Evolutionary conservation across 2,888 invertebrate species (phyloP).

Genomic region (Epistrophe grossulariae): DNA sequence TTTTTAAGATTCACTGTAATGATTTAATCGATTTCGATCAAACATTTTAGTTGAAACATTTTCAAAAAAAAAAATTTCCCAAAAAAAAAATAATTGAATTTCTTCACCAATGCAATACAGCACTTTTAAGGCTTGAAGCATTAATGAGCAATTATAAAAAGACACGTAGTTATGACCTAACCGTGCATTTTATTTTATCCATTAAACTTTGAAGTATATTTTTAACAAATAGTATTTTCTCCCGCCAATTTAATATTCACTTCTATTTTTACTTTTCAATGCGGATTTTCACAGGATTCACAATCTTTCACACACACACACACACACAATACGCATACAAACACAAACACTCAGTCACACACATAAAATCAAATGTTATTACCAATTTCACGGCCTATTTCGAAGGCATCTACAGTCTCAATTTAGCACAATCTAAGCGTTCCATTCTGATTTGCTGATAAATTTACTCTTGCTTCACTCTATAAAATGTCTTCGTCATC

Average conservation of each 20-base stretch:
- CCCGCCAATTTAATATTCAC: not conserved
- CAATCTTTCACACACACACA: constrained; percentile 15
- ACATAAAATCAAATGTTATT: constrained; percentile 59
- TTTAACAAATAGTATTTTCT: not conserved
- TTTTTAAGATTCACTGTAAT: no score
- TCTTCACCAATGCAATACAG: no score
- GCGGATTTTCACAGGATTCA: no score
- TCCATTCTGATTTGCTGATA: constrained; percentile 62
- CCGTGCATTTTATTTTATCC: not conserved
- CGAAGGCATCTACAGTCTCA: constrained; percentile 54
- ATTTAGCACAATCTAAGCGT: constrained; percentile 49
- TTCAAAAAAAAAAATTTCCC: no score
- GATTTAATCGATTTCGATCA: no score
- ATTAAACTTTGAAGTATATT: not conserved
- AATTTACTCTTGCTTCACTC: constrained; percentile 8
- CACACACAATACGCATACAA: not conserved
- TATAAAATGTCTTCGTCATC: constrained; percentile 21
- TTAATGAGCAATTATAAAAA: no score
- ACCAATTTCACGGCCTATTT: constrained; percentile 72
- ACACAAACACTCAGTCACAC: not conserved
- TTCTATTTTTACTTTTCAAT: not conserved
- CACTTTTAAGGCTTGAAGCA: no score
- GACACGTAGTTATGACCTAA: not conserved
- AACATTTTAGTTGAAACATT: no score
- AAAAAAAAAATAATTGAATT: no score